phyloP scores from a whole-genome alignment of 2,797 vertebrate genomes.

The Gephyroberyx darwinii region DNA sequence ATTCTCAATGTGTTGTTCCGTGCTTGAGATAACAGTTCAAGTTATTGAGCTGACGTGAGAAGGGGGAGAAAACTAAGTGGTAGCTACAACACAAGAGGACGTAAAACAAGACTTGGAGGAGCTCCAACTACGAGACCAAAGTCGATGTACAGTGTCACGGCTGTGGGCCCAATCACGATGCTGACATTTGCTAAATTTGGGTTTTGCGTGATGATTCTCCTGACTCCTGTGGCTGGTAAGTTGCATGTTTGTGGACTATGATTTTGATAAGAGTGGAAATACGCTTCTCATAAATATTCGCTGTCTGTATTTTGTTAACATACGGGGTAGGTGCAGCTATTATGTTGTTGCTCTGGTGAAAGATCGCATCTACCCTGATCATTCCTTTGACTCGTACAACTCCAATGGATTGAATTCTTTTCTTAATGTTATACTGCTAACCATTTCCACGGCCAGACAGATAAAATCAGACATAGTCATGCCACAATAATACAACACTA shows the following conservation, averaged over 20 bases:
- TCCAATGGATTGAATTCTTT: neutral
- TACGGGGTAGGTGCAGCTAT: slow-evolving; percentile 32
- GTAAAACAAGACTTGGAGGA: slow-evolving; percentile 31
- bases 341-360: slow-evolving; percentile 16
- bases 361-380: neutral
- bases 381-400: neutral
- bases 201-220: slow-evolving; percentile 76
- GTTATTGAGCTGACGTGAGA: slow-evolving; percentile 67
- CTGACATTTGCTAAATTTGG: slow-evolving; percentile 73
- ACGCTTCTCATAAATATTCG: slow-evolving; percentile 41
- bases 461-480: neutral
- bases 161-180: slow-evolving; percentile 71
- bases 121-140: slow-evolving; percentile 46
- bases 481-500: too few species aligned
- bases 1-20: slow-evolving; percentile 55
- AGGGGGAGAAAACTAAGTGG: slow-evolving; percentile 3
- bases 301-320: neutral
- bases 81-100: slow-evolving; percentile 8
- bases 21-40: slow-evolving; percentile 51
- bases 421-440: neutral
- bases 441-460: neutral
- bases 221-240: slow-evolving; percentile 82
- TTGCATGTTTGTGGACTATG: slow-evolving; percentile 40
- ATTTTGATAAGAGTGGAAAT: slow-evolving; percentile 14
- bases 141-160: slow-evolving; percentile 55